Evolutionary conservation across 2,888 invertebrate species (phyloP).

Genomic region (Timema podura): DNA sequence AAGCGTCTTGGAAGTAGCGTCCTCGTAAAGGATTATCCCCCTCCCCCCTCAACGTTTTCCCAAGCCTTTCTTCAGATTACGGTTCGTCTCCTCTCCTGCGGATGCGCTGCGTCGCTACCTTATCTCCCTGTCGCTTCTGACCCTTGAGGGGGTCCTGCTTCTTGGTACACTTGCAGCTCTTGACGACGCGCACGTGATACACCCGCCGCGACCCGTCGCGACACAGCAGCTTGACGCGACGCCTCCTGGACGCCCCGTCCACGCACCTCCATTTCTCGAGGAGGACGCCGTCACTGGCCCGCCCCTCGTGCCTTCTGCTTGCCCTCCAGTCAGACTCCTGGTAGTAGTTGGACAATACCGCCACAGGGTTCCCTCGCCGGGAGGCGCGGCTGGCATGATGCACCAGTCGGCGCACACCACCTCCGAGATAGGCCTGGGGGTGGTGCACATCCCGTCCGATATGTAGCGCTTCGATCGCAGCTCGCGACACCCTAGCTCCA

Average conservation of each 20-base stretch:
- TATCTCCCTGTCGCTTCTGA: too few relatives aligned
- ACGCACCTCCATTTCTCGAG: conserved; percentile 26
- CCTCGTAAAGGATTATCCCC: too few relatives aligned
- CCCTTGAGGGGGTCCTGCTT: background rate
- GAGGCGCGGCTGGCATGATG: conserved; percentile 17
- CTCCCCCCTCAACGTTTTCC: too few relatives aligned
- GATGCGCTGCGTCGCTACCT: too few relatives aligned
- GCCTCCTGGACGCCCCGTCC: conserved; percentile 23
- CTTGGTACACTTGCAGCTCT: conserved; percentile 28
- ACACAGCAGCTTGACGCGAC: conserved; percentile 28
- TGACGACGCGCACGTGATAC: conserved; percentile 28
- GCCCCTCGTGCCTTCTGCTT: background rate
- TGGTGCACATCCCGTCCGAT: conserved; percentile 35
- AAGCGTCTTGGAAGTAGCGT: too few relatives aligned
- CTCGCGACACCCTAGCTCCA: conserved; percentile 22
- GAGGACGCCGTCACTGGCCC: background rate
- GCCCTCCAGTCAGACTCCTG: conserved; percentile 9
- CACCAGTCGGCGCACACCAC: conserved; percentile 36
- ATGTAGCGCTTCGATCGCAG: conserved; percentile 34
- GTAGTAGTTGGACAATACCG: conserved; percentile 7
- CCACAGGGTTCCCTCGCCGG: conserved; percentile 1
- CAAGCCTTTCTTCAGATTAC: too few relatives aligned
- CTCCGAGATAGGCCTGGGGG: conserved; percentile 33
- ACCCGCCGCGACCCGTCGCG: conserved; percentile 28
- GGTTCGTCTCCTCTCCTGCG: too few relatives aligned